Conservation (phyloP, 1,140 invertebrate species). For the Panagrolaimus sp. region DNA sequence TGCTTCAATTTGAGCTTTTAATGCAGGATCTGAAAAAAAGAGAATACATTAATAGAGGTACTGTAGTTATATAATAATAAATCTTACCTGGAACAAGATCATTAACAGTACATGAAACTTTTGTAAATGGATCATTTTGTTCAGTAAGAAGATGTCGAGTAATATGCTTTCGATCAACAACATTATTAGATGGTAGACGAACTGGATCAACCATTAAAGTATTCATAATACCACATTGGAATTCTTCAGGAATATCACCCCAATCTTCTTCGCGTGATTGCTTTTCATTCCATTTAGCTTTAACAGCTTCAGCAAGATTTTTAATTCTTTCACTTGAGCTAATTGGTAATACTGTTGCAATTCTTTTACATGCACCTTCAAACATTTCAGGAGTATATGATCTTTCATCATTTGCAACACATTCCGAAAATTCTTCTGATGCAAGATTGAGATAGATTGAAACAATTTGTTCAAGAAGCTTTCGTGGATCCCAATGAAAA, state of each 20-base stretch:
- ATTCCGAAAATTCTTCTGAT: slow-evolving; percentile 77
- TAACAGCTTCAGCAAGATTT: slow-evolving; percentile 72
- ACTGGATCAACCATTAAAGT: slow-evolving; percentile 95
- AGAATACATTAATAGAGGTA: not conserved
- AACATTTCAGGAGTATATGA: slow-evolving; percentile 87
- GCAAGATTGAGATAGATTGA: slow-evolving; percentile 94
- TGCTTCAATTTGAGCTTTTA: slow-evolving; percentile 35
- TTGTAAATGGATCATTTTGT: slow-evolving; percentile 90
- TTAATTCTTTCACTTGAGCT: slow-evolving; percentile 70
- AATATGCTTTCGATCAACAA: slow-evolving; percentile 91
- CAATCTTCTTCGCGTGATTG: slow-evolving; percentile 68
- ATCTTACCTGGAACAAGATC: slow-evolving; percentile 71
- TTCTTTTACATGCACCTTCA: slow-evolving; percentile 72
- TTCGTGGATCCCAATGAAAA: slow-evolving; percentile 90
- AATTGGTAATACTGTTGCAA: slow-evolving; percentile 67
- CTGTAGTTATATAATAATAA: not conserved
- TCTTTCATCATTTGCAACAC: slow-evolving; percentile 82
- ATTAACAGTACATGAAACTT: slow-evolving; percentile 81
- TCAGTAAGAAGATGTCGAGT: slow-evolving; percentile 85
- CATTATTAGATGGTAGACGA: slow-evolving; percentile 79
- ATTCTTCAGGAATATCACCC: slow-evolving; percentile 93
- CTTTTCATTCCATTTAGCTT: slow-evolving; percentile 74
- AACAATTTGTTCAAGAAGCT: slow-evolving; percentile 79
- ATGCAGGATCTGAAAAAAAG: slow-evolving; percentile 38
- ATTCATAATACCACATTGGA: slow-evolving; percentile 91